These are phyloP conservation scores for Eriosoma lanigerum DNA, from an alignment of 1,140 invertebrate species.

Conservation along the genomic window DNA sequence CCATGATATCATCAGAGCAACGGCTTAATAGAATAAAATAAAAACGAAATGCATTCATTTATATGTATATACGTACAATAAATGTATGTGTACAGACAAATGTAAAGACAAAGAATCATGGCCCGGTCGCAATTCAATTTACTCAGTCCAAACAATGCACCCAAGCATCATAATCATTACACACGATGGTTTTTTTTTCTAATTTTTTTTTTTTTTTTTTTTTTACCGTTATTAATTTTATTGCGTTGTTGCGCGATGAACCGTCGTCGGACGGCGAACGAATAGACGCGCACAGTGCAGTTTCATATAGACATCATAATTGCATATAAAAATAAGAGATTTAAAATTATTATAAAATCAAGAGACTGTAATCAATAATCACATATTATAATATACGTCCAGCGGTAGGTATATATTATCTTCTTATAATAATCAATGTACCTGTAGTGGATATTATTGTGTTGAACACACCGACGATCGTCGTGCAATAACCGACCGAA, in stretches of 20 bases:
- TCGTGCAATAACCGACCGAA: constrained; percentile 27
- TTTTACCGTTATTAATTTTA: constrained; percentile 21
- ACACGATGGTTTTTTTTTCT: not conserved
- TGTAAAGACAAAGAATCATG: constrained; percentile 46
- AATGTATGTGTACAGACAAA: not conserved
- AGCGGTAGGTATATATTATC: too few relatives aligned
- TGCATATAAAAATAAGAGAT: constrained; percentile 13
- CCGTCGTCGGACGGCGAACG: not conserved
- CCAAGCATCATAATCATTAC: constrained; percentile 38
- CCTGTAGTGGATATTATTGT: constrained; percentile 3
- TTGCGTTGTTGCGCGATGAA: constrained; percentile 7
- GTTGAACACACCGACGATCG: constrained; percentile 1
- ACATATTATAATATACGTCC: too few relatives aligned
- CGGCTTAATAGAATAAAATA: constrained; percentile 41
- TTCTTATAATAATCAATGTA: not conserved
- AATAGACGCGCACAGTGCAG: not conserved
- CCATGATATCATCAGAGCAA: constrained; percentile 40
- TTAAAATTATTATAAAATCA: constrained; percentile 22
- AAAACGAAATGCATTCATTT: constrained; percentile 18
- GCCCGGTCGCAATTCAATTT: constrained; percentile 48
- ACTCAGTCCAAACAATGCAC: constrained; percentile 41
- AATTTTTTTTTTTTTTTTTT: not conserved
- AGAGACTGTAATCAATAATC: not conserved
- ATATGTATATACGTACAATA: constrained; percentile 13
- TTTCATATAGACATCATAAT: not conserved